Evolutionary conservation across 1,140 invertebrate genomes (phyloP), one percentile per base, ranked within the genome.

Genomic region (Drosophila pachea): DNA sequence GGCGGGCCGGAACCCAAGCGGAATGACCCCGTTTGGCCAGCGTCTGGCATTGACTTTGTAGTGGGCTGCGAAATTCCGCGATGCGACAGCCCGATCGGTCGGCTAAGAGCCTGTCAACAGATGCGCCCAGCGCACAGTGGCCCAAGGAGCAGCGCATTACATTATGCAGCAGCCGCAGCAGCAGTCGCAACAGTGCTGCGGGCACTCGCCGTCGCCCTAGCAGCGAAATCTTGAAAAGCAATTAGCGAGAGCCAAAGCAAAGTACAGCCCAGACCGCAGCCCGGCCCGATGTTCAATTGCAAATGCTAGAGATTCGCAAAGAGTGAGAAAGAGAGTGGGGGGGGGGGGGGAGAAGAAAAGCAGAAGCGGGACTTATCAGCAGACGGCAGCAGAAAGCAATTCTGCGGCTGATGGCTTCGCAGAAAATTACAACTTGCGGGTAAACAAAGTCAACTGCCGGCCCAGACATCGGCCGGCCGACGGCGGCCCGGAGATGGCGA

Each of bases 351-450:
- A 16, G 22, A 9, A 29, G 49, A 33, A 31, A 40, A 16, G 42
- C 32, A 56, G 81, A 86, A 84, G 81, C 81, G 81, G 81, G 74
- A 86, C 69, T 86, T 86, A 86, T 86, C 81, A 75, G 76, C 59
- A 67, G 45, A 47, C 61, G 43, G 66, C 59, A 48, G 53, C 66
- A 74, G 78, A 84, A 84, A 86, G 76, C 71, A 86, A 86, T 86
- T 86, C 76, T 86, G 74, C 40, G 67, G 81, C 76, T 77, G 81
- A 81, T 78, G 81, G 78, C 78, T 84, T 72, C 81, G 71, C 68
- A 86, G 81, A 86, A 86, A 86, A 86, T 86, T 86, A 77, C 82
- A 86, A 86, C 81, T 86, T 86, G 81, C 81, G 81, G 81, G 81
- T 81, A 86, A 77, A 86, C 81, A 84, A 86, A 84, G 73, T 86